Evolutionary conservation across 1,140 invertebrate species (phyloP), one percentile per base, ranked within the genome.

Genomic region (Trichonephila clavata): DNA sequence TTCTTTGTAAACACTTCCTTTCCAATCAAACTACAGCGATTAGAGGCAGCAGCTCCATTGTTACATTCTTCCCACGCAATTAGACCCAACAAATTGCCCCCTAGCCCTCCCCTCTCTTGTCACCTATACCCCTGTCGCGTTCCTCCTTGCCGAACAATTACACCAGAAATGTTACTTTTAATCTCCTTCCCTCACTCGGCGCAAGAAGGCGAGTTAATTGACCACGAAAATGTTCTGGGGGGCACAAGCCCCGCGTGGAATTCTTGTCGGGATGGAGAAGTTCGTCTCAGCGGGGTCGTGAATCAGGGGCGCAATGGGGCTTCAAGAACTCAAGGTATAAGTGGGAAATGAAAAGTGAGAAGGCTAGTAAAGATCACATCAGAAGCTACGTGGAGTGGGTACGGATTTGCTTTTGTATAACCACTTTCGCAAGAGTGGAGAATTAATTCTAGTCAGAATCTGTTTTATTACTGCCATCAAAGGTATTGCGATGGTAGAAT

Each of bases 41-140:
- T 77, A 65, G 43, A 61, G 57, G 24, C 71, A 60, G 27, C 63
- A 50, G 65, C 32, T 43, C 57, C 39, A 21, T 80, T 24, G 87
- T 18, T 43, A 77, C 89, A 90, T 90, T 90, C 89, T 61, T 90
- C 89, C 89, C 71, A 61, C 68, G 71, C 77, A 90, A 90, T 90
- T 90, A 90, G 68, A 81, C 50, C 68, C 89, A 59, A 60, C 68
- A 89, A 90, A 90, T 90, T 80, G 59, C 89, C 57, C 32, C 71
- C 1, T 14, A 14, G 10, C 27, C 27, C 71, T 20, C 71, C 6
- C 6, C 59, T 20, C 27, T 18, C 61, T 87, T 87, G 86, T 87
- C 86, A 57, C 86, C 71, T 77, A 77, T 77, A 32, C 21, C 63
- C 50, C 59, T 81, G 63, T 61, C 71, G 63, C 77, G 60, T 77